Percentiles rank a stretch among this genome's conserved stretches.
These are phyloP conservation scores for Tamandua tetradactyla DNA, from an alignment of 2,797 vertebrate species.

Conservation along the genomic window DNA sequence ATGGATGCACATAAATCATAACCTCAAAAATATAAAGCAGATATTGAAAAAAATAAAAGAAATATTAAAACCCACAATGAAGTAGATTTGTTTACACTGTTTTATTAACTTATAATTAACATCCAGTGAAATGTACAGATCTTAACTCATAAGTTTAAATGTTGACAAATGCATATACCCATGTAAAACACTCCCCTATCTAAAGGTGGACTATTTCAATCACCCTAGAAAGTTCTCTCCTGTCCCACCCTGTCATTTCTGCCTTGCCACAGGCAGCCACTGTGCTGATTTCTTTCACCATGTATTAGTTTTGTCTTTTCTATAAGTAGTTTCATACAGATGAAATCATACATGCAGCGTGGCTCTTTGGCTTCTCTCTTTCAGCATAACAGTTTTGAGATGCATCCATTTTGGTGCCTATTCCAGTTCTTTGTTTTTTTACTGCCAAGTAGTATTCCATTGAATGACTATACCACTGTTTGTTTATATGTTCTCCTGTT, in stretches of 20 bases:
- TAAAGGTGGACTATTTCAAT: not conserved
- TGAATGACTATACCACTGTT: not conserved
- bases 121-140: not conserved
- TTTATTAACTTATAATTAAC: not conserved
- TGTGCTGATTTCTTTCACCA: not conserved
- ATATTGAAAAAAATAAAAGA: not conserved
- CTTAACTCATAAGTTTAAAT: not conserved
- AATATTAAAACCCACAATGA: not conserved
- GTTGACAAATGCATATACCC: not conserved
- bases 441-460: not conserved
- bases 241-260: not conserved
- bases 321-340: not conserved
- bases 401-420: not conserved
- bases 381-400: not conserved
- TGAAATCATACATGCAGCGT: not conserved
- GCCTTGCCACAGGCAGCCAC: not conserved
- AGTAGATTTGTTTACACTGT: not conserved
- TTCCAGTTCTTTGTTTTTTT: not conserved
- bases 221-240: not conserved
- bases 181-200: not conserved
- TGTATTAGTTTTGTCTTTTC: not conserved
- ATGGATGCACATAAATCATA: not conserved
- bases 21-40: conserved; percentile 7
- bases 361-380: not conserved
- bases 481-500: not conserved